Base-by-base conservation (phyloP, 2,797 vertebrate species). In the Calcarius lapponicus region DNA sequence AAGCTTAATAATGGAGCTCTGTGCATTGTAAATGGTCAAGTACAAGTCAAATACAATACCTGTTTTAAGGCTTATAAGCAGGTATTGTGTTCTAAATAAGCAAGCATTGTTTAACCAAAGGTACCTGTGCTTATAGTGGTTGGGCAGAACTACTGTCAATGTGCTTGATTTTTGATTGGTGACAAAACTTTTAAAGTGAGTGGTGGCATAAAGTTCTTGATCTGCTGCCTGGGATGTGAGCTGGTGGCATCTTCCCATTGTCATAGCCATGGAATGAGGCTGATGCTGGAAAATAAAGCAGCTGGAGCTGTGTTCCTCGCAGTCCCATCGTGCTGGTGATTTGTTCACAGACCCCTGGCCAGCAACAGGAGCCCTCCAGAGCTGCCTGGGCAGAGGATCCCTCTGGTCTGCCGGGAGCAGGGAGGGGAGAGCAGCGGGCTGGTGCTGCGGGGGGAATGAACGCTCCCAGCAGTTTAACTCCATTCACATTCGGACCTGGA, bases 401-500 rank as follows among this genome's bases (percentile, higher is more conserved):
- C 20, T 36, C 20, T 36, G 54, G 48, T 9, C 36, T 69, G 2
- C 36, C 58, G 2, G 83, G 16, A 91, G 62, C 64, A 40, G 50
- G 14, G 36, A 70, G 43, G 47, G 32, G 83, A 16, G 74, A 70
- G 66, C 43, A 70, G 66, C 43, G 61, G 51, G 74, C 74, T 95
- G 11, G 1, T 0, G 7, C 70, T 90, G 0, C 6, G 26, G 32
- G 10, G 58, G 80, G 53, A 95, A 73, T 78, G 57, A 74, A 67
- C 16, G 86, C 67, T 85, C 58, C 1, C 2, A 94, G 95, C 60
- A 47, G 74, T 95, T 91, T 34, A 93, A 95, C 64, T 93, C 64
- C 62, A 13, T 69, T 93, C 86, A 92, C 67, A 84, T 93, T 95
- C 48, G 2, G 10, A 6, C 71, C 92, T 95, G 96, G 96, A 94